These are phyloP conservation scores for Andrena camellia DNA, from an alignment of 2,888 invertebrate genomes.

Conservation along the genomic window DNA sequence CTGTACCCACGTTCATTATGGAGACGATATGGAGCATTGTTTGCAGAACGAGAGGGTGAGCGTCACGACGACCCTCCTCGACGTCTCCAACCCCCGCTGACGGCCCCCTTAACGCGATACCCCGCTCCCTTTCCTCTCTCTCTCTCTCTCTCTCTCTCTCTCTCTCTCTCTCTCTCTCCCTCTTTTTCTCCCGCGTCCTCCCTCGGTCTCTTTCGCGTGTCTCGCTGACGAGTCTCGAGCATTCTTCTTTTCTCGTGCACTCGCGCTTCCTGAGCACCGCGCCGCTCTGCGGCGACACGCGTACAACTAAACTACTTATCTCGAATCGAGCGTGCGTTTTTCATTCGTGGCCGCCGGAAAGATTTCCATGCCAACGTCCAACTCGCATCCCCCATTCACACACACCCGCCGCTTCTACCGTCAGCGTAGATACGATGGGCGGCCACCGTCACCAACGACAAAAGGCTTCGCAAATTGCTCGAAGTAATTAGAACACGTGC, in stretches of 20 bases:
- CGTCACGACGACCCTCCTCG: slow-evolving; percentile 72
- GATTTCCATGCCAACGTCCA: slow-evolving; percentile 59
- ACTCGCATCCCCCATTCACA: slow-evolving; percentile 12
- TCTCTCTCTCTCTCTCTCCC: slow-evolving; percentile 18
- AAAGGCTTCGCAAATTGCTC: slow-evolving; percentile 66
- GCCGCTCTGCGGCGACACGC: slow-evolving; percentile 72
- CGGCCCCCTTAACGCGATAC: slow-evolving; percentile 77
- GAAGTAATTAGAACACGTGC: slow-evolving; percentile 70
- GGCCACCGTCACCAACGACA: slow-evolving; percentile 42
- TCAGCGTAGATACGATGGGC: slow-evolving; percentile 14
- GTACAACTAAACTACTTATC: slow-evolving; percentile 80
- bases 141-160: slow-evolving; percentile 14
- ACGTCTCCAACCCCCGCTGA: slow-evolving; percentile 54
- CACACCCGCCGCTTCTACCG: not conserved
- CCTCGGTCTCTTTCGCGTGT: slow-evolving; percentile 61
- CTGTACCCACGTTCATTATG: slow-evolving; percentile 83
- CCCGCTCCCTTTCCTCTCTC: slow-evolving; percentile 45
- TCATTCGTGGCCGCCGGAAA: slow-evolving; percentile 55
- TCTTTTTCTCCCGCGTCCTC: slow-evolving; percentile 26
- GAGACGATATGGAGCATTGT: slow-evolving; percentile 84
- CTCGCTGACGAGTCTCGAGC: slow-evolving; percentile 69
- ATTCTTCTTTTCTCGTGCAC: slow-evolving; percentile 65
- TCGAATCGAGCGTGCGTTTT: slow-evolving; percentile 60
- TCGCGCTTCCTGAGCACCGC: slow-evolving; percentile 70
- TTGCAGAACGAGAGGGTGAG: slow-evolving; percentile 83